phyloP scores from a whole-genome alignment of 1,140 invertebrate genomes.

The Parasteatoda tepidariorum region DNA sequence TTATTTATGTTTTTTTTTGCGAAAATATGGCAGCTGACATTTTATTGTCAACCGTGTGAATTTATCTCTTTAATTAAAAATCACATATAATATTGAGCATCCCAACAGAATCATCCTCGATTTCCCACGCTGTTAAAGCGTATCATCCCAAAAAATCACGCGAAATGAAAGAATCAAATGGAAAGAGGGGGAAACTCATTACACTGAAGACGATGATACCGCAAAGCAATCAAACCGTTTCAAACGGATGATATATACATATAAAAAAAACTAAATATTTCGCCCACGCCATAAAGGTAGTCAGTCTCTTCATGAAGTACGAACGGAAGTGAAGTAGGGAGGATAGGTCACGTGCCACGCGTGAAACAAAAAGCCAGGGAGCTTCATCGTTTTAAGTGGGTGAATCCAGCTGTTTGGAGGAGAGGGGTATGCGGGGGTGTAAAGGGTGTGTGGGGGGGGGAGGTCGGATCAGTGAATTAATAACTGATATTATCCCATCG shows the following conservation, averaged over 20 bases:
- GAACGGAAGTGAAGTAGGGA: not conserved
- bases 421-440: no score
- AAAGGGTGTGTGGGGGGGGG: not conserved
- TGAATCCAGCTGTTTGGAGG: not conserved
- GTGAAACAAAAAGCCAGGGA: conserved; percentile 10
- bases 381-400: conserved; percentile 1
- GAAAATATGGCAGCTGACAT: no score
- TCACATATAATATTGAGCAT: no score
- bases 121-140: no score
- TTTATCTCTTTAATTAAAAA: no score
- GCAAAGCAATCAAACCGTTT: not conserved
- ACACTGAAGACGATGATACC: not conserved
- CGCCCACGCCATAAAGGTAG: not conserved
- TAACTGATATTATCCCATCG: conserved; percentile 9
- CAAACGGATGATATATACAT: not conserved
- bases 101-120: no score
- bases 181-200: no score
- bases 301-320: not conserved
- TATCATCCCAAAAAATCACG: no score
- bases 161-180: no score
- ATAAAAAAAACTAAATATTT: not conserved
- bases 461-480: not conserved
- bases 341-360: not conserved
- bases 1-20: no score
- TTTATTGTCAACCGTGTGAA: no score